Evolutionary conservation across 2,113 vertebrate genomes (phyloP).

Genomic region (Nicator chloris): DNA sequence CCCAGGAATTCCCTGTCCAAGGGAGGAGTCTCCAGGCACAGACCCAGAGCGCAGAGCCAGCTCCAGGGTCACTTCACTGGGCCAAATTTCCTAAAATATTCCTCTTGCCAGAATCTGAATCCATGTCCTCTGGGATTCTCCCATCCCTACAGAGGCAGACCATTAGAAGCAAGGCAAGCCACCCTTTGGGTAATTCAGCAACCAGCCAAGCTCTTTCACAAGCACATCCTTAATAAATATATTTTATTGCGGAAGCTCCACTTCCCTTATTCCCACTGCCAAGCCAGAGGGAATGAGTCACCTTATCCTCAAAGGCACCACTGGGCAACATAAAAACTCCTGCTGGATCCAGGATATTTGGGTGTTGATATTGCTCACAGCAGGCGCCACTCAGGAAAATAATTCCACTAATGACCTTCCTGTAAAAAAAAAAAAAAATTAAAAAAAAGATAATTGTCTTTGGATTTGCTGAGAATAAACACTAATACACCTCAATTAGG

Average conservation of each 20-base stretch:
- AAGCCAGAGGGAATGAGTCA: neutral
- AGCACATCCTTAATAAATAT: neutral
- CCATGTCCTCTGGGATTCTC: neutral
- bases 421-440: neutral
- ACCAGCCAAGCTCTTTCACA: neutral
- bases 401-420: conserved; percentile 1
- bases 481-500: neutral
- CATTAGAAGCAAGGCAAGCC: neutral
- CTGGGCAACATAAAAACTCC: neutral
- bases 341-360: neutral
- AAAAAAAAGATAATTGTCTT: neutral
- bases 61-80: neutral
- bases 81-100: too few relatives aligned
- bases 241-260: neutral
- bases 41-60: neutral
- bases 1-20: neutral
- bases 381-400: neutral
- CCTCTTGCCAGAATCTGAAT: neutral
- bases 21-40: neutral
- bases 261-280: neutral
- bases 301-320: neutral
- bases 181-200: neutral
- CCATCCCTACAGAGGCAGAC: neutral
- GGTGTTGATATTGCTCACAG: neutral
- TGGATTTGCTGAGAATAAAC: conserved; percentile 7